A percentile compares a stretch with the other conserved stretches of the same genome.
These are phyloP conservation scores for Triplophysa dalaica DNA, from an alignment of 2,113 vertebrate genomes.

Conservation along the genomic window DNA sequence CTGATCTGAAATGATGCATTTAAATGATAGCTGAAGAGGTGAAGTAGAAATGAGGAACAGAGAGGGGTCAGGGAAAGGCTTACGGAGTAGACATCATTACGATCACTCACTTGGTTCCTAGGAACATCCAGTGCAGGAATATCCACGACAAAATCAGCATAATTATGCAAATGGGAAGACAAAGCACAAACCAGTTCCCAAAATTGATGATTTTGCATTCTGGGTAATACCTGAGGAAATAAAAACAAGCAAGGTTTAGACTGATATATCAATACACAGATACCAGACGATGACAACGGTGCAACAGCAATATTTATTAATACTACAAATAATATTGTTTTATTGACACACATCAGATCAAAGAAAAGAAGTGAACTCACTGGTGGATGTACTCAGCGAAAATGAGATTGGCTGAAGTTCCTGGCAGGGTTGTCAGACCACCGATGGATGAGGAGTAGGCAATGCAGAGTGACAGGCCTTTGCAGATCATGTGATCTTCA, in stretches of 20 bases:
- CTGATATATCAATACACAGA: not conserved
- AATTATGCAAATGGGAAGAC: conserved; percentile 79
- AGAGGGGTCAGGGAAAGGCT: not conserved
- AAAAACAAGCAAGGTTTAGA: not conserved
- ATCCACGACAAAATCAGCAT: conserved; percentile 84
- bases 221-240: conserved; percentile 81
- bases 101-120: conserved; percentile 85
- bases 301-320: not conserved
- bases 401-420: conserved; percentile 92
- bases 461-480: conserved; percentile 85
- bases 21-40: conserved; percentile 34
- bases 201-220: conserved; percentile 84
- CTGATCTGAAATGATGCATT: conserved; percentile 16
- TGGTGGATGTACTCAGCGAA: conserved; percentile 85
- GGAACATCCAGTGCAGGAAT: conserved; percentile 90
- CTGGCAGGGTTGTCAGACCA: conserved; percentile 86
- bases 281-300: not conserved
- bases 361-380: conserved; percentile 71
- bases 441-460: conserved; percentile 90
- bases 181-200: conserved; percentile 87
- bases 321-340: not conserved
- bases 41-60: conserved; percentile 6
- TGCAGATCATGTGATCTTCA: conserved; percentile 81
- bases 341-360: not conserved
- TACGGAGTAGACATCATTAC: not conserved